Conservation (phyloP, 2,797 vertebrate species). For the Falco berigora region DNA sequence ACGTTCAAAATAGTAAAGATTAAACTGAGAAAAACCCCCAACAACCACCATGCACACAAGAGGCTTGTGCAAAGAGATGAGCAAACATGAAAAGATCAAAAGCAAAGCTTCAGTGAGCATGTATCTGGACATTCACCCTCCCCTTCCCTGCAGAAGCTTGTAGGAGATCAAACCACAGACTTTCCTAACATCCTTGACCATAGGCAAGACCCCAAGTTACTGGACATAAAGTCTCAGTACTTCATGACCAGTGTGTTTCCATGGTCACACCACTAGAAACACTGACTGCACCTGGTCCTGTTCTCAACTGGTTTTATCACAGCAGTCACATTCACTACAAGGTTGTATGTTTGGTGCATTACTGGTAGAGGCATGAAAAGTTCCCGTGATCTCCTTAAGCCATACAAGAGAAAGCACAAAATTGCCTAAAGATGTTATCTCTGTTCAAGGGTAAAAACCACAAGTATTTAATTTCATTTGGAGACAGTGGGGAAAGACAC, state of each 20-base stretch:
- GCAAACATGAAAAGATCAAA: background rate
- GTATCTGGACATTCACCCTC: background rate
- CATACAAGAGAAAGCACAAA: background rate
- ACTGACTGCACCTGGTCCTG: background rate
- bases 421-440: fast-evolving
- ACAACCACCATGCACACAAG: background rate
- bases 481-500: background rate
- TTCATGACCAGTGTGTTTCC: background rate
- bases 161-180: background rate
- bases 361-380: background rate
- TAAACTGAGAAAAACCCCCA: background rate
- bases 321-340: background rate
- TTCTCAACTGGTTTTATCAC: background rate
- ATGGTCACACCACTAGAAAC: background rate
- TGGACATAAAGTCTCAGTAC: background rate
- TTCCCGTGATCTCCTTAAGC: background rate
- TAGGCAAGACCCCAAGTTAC: background rate
- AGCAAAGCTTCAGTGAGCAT: background rate
- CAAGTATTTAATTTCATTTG: background rate
- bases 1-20: background rate
- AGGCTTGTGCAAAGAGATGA: background rate
- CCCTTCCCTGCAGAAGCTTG: background rate
- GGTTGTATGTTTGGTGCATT: background rate
- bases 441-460: background rate
- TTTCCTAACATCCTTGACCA: background rate